Evolutionary conservation across 2,888 invertebrate genomes (phyloP).

Genomic region (Pandemis heparana): DNA sequence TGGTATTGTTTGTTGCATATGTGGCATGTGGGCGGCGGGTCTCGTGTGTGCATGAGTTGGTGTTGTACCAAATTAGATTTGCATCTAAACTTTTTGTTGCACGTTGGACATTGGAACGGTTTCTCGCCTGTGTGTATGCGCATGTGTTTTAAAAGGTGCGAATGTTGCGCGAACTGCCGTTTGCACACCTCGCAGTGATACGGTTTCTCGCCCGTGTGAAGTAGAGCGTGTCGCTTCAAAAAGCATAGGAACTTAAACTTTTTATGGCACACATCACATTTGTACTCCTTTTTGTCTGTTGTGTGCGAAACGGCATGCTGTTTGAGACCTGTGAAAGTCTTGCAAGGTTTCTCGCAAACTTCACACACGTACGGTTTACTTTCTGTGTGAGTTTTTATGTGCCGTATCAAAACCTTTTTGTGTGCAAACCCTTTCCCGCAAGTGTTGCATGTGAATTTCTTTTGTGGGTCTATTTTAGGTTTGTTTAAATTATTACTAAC

Average conservation of each 20-base stretch:
- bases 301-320: not conserved
- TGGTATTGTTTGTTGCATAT: slow-evolving; percentile 8
- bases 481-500: not conserved
- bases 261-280: not conserved
- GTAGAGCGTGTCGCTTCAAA: not conserved
- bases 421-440: not conserved
- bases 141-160: not conserved
- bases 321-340: not conserved
- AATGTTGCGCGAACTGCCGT: not conserved
- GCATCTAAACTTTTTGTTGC: not conserved
- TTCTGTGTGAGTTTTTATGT: slow-evolving; percentile 2
- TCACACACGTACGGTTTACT: not conserved
- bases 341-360: slow-evolving; percentile 7
- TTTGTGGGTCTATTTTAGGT: not conserved
- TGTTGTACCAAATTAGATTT: not conserved
- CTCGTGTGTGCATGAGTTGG: slow-evolving; percentile 1
- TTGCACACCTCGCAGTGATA: not conserved
- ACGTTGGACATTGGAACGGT: not conserved
- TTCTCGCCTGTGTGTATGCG: not conserved
- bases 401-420: not conserved
- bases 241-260: not conserved
- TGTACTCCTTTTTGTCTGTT: not conserved
- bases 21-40: not conserved
- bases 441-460: not conserved
- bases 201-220: slow-evolving; percentile 5